A percentile compares a stretch with the other conserved stretches of the same genome.
Evolutionary conservation across 1,140 invertebrate species (phyloP).

Genomic region (Lasioglossum albipes): DNA sequence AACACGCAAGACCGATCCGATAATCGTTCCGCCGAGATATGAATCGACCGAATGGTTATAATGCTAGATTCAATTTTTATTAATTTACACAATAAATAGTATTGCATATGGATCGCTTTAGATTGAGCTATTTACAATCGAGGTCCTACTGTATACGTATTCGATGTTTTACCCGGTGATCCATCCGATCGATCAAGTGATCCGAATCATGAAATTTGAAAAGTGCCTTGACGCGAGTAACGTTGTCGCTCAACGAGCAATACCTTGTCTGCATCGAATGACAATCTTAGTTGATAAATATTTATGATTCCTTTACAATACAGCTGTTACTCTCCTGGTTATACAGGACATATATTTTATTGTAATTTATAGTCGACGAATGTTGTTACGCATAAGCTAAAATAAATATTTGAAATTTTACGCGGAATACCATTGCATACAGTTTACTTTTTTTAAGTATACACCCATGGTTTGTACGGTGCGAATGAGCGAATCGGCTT

Average conservation of each 20-base stretch:
- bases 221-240: constrained; percentile 16
- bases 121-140: too few species aligned
- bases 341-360: constrained; percentile 70
- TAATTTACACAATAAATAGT: too few species aligned
- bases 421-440: constrained; percentile 52
- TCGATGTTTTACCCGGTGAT: too few species aligned
- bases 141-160: too few species aligned
- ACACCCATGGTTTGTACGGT: neutral
- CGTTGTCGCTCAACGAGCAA: constrained; percentile 1
- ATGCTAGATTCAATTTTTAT: too few species aligned
- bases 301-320: constrained; percentile 57
- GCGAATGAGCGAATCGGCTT: too few species aligned
- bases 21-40: too few species aligned
- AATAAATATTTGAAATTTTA: constrained; percentile 45
- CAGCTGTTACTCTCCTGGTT: constrained; percentile 66
- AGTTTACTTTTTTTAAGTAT: constrained; percentile 37
- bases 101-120: too few species aligned
- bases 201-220: neutral
- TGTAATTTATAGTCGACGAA: constrained; percentile 60
- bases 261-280: neutral
- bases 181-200: neutral
- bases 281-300: constrained; percentile 42
- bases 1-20: too few species aligned
- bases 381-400: constrained; percentile 40
- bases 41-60: too few species aligned